Conservation (phyloP, 2,888 invertebrate species). For the Poecilus cupreus region DNA sequence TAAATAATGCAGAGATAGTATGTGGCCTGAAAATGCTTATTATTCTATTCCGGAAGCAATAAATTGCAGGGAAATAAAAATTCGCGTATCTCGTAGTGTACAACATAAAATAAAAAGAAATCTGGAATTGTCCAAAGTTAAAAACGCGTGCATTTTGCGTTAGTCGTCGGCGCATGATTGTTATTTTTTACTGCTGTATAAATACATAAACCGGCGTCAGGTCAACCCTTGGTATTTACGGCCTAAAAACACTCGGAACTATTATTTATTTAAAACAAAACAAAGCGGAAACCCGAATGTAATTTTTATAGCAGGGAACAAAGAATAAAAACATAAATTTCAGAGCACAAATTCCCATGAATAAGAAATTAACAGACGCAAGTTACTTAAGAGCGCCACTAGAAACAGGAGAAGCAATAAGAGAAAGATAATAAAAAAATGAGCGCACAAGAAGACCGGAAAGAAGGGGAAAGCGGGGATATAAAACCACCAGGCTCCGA, state of each 20-base stretch:
- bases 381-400: constrained; percentile 29
- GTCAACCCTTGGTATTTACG: constrained; percentile 38
- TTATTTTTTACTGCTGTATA: constrained; percentile 37
- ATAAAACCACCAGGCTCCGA: constrained; percentile 36
- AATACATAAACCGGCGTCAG: constrained; percentile 28
- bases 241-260: constrained; percentile 42
- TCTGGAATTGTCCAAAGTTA: not conserved
- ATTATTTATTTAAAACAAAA: constrained; percentile 45
- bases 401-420: constrained; percentile 17
- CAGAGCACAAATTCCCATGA: constrained; percentile 25
- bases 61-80: constrained; percentile 18
- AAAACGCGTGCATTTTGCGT: not conserved
- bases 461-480: not conserved
- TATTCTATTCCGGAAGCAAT: constrained; percentile 11
- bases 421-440: constrained; percentile 39
- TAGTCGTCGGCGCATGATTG: not conserved
- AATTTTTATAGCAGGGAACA: constrained; percentile 20
- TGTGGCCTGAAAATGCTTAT: too few relatives aligned
- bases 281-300: constrained; percentile 38
- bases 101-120: not conserved
- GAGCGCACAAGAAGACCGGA: not conserved
- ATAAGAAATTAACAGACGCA: constrained; percentile 39
- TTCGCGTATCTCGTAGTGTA: not conserved
- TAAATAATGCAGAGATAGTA: too few relatives aligned
- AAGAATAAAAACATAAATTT: constrained; percentile 43